Conservation (phyloP, 2,888 invertebrate species). For the Pediacus dermestoides region DNA sequence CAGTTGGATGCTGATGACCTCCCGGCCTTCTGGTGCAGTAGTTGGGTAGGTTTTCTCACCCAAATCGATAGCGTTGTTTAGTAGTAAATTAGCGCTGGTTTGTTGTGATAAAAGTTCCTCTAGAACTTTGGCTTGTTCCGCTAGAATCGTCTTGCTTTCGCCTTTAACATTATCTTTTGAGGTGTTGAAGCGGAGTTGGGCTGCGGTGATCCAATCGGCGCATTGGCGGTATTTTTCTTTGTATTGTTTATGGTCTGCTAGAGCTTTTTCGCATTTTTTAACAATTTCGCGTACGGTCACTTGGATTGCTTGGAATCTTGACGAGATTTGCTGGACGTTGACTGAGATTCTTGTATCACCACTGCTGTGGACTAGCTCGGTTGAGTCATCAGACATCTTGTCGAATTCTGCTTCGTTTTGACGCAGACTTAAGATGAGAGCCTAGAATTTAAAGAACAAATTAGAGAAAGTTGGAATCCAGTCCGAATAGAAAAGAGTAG, state of each 20-base stretch:
- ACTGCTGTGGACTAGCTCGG: conserved; percentile 78
- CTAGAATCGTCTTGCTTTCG: conserved; percentile 65
- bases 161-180: conserved; percentile 62
- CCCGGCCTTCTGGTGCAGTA: conserved; percentile 83
- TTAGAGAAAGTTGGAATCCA: conserved; percentile 7
- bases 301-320: conserved; percentile 85
- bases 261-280: conserved; percentile 88
- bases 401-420: conserved; percentile 86
- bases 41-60: conserved; percentile 85
- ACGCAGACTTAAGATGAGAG: conserved; percentile 70
- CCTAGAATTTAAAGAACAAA: conserved; percentile 54
- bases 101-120: conserved; percentile 74
- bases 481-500: conserved; percentile 5
- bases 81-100: conserved; percentile 66
- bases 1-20: conserved; percentile 76
- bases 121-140: conserved; percentile 65
- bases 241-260: conserved; percentile 74
- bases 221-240: conserved; percentile 82
- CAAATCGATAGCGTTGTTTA: conserved; percentile 81
- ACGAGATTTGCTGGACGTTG: conserved; percentile 84
- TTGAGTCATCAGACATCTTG: conserved; percentile 79
- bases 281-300: conserved; percentile 85
- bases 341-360: conserved; percentile 84
- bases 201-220: conserved; percentile 72
- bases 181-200: conserved; percentile 68